Base-by-base conservation (phyloP, 2,888 invertebrate species). In the Pandemis cinnamomeana region DNA sequence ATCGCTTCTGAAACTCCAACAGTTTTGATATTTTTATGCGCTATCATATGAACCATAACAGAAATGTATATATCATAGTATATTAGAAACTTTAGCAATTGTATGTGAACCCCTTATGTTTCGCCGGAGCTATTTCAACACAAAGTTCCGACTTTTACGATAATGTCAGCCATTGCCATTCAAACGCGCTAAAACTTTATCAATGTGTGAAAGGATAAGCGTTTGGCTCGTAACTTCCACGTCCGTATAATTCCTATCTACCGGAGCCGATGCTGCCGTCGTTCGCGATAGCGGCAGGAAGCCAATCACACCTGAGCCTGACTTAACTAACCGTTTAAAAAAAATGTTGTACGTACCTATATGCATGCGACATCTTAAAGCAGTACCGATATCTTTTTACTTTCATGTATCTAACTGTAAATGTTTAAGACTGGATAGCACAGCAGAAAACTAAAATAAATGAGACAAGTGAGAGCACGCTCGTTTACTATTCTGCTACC, bases 131-230 rank as follows among this genome's bases (percentile, higher is more conserved):
- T 89, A 88, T 92, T 92, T 86, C 90, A 87, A 91, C 91, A 87
- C 89, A 91, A 93, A 94, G 91, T 93, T 93, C 86, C 91, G 86
- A 90, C 93, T 93, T 93, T 93, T 93, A 93, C 93, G 93, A 92
- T 94, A 93, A 94, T 93, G 93, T 90, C 92, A 91, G 92, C 91
- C 93, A 90, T 94, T 93, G 92, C 92, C 92, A 92, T 93, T 92
- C 92, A 91, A 91, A 93, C 91, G 88, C 90, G 92, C 89, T 90
- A 88, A 91, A 93, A 94, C 91, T 93, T 94, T 92, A 92, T 92
- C 92, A 92, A 91, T 92, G 93, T 90, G 91, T 87, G 89, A 89
- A 89, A 88, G 92, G 92, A 92, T 92, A 91, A 91, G 89, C 91
- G 89, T 89, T 88, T 80, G 84, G 85, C 85, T 89, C 88, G 87